A percentile compares a stretch with the other conserved stretches of the same genome.
Conservation (phyloP, 2,888 invertebrate species). For the Patella depressa region DNA sequence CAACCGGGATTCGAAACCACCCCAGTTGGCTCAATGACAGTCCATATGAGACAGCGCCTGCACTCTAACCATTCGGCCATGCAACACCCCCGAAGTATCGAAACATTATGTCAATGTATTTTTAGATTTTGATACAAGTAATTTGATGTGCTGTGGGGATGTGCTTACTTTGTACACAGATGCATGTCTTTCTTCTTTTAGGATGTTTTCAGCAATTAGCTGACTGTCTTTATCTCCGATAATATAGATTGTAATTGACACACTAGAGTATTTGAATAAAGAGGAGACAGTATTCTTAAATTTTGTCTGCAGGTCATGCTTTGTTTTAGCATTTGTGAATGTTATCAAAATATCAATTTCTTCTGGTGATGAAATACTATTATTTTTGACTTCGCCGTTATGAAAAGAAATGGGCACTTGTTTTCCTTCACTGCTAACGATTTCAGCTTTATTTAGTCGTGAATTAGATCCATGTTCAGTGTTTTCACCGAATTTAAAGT, state of each 20-base stretch:
- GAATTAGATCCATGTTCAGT: too few relatives aligned
- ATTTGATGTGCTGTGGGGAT: background rate
- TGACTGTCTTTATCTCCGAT: constrained; percentile 64
- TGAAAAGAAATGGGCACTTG: too few relatives aligned
- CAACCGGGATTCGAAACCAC: too few relatives aligned
- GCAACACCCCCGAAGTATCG: background rate
- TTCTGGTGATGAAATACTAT: too few relatives aligned
- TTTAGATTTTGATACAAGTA: constrained; percentile 2
- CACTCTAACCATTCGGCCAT: background rate
- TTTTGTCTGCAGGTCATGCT: constrained; percentile 43
- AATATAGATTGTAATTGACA: constrained; percentile 51
- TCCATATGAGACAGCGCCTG: background rate
- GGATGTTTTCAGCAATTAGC: constrained; percentile 45
- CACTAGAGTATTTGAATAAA: constrained; percentile 41
- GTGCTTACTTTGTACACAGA: constrained; percentile 28
- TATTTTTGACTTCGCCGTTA: too few relatives aligned
- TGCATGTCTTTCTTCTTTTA: constrained; percentile 24
- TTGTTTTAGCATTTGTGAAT: constrained; percentile 50
- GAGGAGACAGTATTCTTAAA: constrained; percentile 49
- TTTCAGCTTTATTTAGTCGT: too few relatives aligned
- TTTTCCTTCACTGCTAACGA: too few relatives aligned
- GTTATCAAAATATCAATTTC: constrained; percentile 49
- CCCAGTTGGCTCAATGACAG: too few relatives aligned
- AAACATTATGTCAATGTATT: background rate
- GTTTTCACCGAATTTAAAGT: too few relatives aligned